These are phyloP conservation scores for Leucozona laternaria DNA, from an alignment of 2,888 invertebrate genomes.

Conservation along the genomic window DNA sequence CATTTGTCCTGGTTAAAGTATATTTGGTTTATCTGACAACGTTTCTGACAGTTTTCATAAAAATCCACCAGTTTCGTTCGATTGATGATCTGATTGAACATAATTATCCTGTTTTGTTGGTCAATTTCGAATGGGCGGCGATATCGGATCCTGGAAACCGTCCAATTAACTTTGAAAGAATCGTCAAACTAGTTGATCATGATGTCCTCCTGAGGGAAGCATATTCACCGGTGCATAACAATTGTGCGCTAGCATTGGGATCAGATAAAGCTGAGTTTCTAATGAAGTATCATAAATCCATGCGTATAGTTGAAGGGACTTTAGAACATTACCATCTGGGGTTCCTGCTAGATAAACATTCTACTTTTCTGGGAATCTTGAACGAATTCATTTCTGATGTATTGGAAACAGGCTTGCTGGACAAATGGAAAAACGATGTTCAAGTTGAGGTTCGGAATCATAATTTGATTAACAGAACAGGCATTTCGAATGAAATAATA, in stretches of 20 bases:
- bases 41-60: constrained; percentile 36
- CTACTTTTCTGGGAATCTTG: constrained; percentile 9
- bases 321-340: neutral
- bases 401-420: neutral
- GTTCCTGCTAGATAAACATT: neutral
- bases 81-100: constrained; percentile 48
- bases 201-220: neutral
- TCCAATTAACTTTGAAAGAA: neutral
- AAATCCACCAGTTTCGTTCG: constrained; percentile 13
- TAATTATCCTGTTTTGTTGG: constrained; percentile 19
- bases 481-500: neutral
- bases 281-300: neutral
- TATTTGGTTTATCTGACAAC: constrained; percentile 27
- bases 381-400: neutral
- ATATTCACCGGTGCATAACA: neutral
- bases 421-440: constrained; percentile 19
- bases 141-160: neutral
- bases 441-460: neutral
- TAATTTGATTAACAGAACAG: neutral
- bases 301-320: neutral
- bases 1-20: constrained; percentile 25
- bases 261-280: constrained; percentile 1
- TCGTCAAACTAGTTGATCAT: neutral
- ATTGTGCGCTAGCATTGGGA: neutral
- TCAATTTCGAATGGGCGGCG: neutral